phyloP scores from a whole-genome alignment of 2,113 vertebrate genomes.

The Anhinga anhinga region DNA sequence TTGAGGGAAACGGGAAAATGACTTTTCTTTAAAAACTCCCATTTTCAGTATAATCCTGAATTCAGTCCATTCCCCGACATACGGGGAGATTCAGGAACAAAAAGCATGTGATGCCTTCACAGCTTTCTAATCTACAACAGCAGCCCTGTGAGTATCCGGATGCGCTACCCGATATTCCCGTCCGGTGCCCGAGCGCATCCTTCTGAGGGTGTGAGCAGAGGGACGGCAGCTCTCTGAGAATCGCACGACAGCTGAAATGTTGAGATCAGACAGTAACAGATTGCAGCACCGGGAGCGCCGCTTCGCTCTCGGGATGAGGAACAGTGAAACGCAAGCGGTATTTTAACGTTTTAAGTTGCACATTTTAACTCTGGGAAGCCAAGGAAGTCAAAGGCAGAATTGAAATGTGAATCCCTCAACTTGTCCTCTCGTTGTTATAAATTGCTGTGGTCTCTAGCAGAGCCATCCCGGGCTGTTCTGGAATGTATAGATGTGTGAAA shows the following conservation, averaged over 20 bases:
- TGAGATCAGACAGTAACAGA: background rate
- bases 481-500: background rate
- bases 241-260: background rate
- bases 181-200: fast-evolving
- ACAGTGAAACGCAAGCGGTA: background rate
- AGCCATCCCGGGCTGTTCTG: background rate
- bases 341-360: background rate
- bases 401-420: background rate
- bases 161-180: background rate
- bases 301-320: background rate
- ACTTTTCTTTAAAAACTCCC: background rate
- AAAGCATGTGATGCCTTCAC: background rate
- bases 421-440: background rate
- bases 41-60: background rate
- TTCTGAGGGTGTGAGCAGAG: background rate
- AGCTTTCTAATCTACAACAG: background rate
- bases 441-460: background rate
- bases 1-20: background rate
- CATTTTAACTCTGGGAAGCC: background rate
- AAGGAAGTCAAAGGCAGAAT: background rate
- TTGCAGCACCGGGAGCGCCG: background rate
- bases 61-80: background rate
- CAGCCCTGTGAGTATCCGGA: background rate
- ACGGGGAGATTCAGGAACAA: background rate
- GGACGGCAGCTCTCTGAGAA: background rate